Base-by-base conservation (phyloP, 2,113 vertebrate species). In the Paradoxurus hermaphroditus region DNA sequence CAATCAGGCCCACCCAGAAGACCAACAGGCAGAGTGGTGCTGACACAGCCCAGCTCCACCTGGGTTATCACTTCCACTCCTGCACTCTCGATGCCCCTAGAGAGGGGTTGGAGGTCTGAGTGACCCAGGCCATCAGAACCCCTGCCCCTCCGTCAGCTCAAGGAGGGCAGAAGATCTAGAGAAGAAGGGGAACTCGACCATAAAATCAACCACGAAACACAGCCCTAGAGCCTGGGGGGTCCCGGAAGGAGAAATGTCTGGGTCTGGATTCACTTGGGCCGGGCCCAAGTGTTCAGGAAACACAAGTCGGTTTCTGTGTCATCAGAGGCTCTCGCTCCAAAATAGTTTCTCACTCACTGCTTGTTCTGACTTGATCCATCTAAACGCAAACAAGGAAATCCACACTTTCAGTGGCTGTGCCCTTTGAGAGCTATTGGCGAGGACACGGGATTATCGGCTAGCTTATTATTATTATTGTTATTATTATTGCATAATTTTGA, bases 1-100 rank as follows among this genome's bases (percentile, higher is more conserved):
- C 96, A 65, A 87, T 41, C 63, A 97, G 73, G 44, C 49, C 73
- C 27, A 77, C 83, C 25, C 44, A 95, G 90, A 96, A 96, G 63
- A 87, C 75, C 94, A 95, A 86, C 21, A 82, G 93, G 36, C 79
- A 68, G 7, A 31, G 34, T 23, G 34, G 1, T 90, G 73, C 56
- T 87, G 75, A 90, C 75, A 92, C 78, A 92, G 85, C 84, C 79
- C 36, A 81, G 81, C 21, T 94, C n/a, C 79, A 23, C 56, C 25
- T 49, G 46, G 75, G 59, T 19, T 82, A 46, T 25, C 82, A 31
- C 56, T 87, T 41, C 73, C 46, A 46, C 4, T 25, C 39, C 13
- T 62, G 49, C 0, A 73, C n/a, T 29, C n/a, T 29, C 44, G 89
- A 46, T 23, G 77, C 65, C 31, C 56, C 46, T 12, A 49, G 41